Percentiles rank a stretch among this genome's conserved stretches.
Evolutionary conservation across 2,113 vertebrate genomes (phyloP).

Genomic region (Gavia stellata): DNA sequence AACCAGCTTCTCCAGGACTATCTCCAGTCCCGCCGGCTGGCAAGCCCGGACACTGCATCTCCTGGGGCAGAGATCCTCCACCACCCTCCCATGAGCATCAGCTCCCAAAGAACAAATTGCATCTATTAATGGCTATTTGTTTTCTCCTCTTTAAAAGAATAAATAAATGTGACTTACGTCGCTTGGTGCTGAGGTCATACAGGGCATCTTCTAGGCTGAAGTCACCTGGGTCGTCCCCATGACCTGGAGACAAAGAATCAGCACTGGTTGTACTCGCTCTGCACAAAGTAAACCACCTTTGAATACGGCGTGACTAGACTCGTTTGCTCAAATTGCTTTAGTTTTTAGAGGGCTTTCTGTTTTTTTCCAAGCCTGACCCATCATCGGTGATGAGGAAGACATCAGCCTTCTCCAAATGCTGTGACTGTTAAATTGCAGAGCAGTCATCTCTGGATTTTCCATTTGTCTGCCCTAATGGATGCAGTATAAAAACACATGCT

Average conservation of each 20-base stretch:
- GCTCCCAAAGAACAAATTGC: neutral
- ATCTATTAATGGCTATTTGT: neutral
- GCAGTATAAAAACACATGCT: neutral
- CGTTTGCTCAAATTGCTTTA: neutral
- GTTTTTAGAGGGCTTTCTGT: neutral
- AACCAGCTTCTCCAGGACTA: neutral
- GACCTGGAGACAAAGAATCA: constrained; percentile 56
- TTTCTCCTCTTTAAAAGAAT: neutral
- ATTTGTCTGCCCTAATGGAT: constrained; percentile 37
- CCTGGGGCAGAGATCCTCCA: neutral
- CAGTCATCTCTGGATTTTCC: constrained; percentile 12
- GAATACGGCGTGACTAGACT: neutral
- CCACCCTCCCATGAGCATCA: neutral
- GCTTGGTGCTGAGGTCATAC: constrained; percentile 1
- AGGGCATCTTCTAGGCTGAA: constrained; percentile 56
- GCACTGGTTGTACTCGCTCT: neutral
- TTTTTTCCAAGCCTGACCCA: constrained; percentile 15
- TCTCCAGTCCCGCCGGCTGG: neutral
- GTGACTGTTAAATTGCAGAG: constrained; percentile 34
- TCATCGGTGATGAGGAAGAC: neutral
- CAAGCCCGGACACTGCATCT: neutral
- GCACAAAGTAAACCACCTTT: neutral
- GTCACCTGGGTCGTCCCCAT: constrained; percentile 21
- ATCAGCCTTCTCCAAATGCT: neutral
- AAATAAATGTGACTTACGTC: constrained; percentile 63